Evolutionary conservation across 2,113 vertebrate species (phyloP).

Genomic region (Plotosus lineatus): DNA sequence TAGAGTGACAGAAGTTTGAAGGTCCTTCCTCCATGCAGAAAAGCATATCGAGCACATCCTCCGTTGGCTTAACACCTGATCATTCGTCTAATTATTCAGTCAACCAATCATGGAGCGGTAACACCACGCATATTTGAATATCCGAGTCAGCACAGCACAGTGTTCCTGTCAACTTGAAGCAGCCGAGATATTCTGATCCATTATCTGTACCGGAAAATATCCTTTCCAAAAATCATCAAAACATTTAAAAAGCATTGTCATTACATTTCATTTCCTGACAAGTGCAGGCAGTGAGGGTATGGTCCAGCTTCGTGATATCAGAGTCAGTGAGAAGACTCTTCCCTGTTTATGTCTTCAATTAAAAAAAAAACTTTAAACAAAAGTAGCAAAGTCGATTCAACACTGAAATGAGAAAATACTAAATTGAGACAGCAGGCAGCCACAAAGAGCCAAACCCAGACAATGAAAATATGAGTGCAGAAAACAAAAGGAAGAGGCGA

Average conservation of each 20-base stretch:
- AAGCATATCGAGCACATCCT: not conserved
- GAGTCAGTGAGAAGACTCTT: not conserved
- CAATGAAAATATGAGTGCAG: conserved; percentile 17
- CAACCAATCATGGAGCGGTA: not conserved
- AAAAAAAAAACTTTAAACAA: not conserved
- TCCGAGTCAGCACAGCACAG: not conserved
- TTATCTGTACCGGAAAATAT: too few species aligned
- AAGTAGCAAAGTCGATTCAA: not conserved
- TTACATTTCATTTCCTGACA: too few species aligned
- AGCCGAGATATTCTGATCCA: not conserved
- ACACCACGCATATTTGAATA: not conserved
- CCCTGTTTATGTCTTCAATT: not conserved
- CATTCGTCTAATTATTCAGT: not conserved
- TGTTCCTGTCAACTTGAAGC: not conserved
- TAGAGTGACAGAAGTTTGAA: conserved; percentile 12
- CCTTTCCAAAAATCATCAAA: too few species aligned
- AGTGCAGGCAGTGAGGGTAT: not conserved
- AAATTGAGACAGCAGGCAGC: too few species aligned
- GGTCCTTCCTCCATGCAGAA: not conserved
- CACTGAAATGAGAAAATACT: not conserved
- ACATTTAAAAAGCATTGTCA: too few species aligned
- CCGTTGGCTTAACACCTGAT: not conserved
- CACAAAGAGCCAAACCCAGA: too few species aligned
- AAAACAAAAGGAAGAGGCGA: conserved; percentile 36
- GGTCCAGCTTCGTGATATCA: not conserved